Conservation (phyloP, 2,113 vertebrate genomes). For the Romanogobio albipinnatus region DNA sequence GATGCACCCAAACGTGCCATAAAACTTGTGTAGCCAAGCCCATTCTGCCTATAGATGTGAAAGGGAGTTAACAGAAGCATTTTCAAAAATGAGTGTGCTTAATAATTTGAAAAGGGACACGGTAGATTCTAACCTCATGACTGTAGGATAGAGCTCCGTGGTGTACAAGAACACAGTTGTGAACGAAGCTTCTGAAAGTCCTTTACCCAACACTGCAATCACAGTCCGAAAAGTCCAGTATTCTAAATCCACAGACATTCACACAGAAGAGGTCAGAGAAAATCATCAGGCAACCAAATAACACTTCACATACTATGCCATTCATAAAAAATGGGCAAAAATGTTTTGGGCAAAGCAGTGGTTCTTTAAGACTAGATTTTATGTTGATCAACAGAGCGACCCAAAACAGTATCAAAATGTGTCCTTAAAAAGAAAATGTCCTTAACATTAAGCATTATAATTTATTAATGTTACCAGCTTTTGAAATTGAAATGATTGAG, state of each 20-base stretch:
- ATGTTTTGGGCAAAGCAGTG: neutral
- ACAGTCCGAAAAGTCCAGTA: constrained; percentile 69
- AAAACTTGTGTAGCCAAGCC: constrained; percentile 79
- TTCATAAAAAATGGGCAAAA: neutral
- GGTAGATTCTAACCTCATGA: constrained; percentile 79
- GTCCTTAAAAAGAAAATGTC: neutral
- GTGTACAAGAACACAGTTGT: constrained; percentile 82
- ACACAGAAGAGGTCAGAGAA: neutral
- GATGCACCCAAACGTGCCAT: constrained; percentile 80
- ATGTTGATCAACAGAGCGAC: no score
- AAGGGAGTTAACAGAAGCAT: neutral
- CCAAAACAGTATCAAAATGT: neutral
- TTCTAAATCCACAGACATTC: constrained; percentile 63
- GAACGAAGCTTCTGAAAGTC: constrained; percentile 85
- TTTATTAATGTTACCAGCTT: neutral
- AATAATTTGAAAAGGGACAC: neutral
- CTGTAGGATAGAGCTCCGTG: constrained; percentile 86
- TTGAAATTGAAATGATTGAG: no score
- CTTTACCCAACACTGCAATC: constrained; percentile 80
- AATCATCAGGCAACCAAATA: neutral
- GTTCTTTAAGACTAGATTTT: no score
- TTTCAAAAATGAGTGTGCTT: neutral
- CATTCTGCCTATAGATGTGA: constrained; percentile 79
- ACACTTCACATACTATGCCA: neutral
- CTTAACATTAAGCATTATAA: neutral